A percentile compares a stretch with the other conserved stretches of the same genome.
phyloP scores from a whole-genome alignment of 2,888 invertebrate genomes.

The Norana najaformis region DNA sequence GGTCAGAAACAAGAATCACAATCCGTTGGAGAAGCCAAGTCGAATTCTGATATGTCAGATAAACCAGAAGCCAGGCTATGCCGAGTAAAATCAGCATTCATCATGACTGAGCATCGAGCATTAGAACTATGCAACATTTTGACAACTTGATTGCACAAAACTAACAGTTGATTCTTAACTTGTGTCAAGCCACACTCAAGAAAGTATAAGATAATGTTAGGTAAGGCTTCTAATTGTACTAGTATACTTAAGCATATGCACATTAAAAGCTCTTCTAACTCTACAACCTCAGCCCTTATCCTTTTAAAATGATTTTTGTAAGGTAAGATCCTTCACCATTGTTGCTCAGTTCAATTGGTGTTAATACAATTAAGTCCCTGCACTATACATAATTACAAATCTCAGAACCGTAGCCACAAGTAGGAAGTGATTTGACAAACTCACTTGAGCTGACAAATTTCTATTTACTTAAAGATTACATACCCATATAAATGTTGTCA shows the following conservation, averaged over 20 bases:
- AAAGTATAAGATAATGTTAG: no score
- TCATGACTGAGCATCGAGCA: background rate
- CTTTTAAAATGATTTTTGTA: background rate
- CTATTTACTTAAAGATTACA: background rate
- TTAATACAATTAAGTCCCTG: background rate
- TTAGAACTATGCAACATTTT: background rate
- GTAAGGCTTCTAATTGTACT: background rate
- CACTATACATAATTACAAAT: background rate
- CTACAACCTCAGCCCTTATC: background rate
- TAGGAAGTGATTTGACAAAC: background rate
- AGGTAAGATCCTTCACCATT: background rate
- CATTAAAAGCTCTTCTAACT: background rate
- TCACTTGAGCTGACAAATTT: background rate
- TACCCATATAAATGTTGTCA: background rate
- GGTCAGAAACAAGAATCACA: no score
- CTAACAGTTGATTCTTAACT: no score
- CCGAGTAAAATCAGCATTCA: no score
- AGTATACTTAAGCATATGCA: background rate
- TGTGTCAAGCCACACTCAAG: no score
- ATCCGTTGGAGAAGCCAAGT: no score
- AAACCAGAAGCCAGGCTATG: no score
- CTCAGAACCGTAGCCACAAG: background rate
- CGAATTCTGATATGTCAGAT: no score
- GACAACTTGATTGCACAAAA: no score
- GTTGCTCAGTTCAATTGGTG: background rate